Conservation (phyloP, 2,888 invertebrate species). For the Mamestra brassicae region DNA sequence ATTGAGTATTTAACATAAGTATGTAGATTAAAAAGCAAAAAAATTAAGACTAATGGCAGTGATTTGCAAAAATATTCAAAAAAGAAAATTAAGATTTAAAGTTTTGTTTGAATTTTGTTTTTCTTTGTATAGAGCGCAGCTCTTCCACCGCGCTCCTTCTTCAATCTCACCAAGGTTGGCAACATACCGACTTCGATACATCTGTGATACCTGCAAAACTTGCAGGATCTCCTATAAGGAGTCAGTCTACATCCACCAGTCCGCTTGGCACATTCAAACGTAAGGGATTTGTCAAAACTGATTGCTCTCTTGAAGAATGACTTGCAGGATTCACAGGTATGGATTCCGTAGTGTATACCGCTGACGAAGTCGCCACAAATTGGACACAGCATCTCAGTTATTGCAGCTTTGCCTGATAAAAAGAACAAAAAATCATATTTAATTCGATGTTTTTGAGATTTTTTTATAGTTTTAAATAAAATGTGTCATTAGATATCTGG, state of each 20-base stretch:
- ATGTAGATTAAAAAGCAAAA: too few relatives aligned
- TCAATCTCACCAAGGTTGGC: constrained; percentile 60
- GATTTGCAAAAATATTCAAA: constrained; percentile 3
- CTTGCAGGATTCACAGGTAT: constrained; percentile 78
- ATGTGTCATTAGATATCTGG: not conserved
- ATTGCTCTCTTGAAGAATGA: constrained; percentile 76
- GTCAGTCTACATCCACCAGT: constrained; percentile 55
- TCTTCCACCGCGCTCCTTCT: constrained; percentile 55
- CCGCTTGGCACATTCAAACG: constrained; percentile 53
- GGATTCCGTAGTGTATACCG: constrained; percentile 76
- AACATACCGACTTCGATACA: constrained; percentile 75
- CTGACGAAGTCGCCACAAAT: constrained; percentile 72
- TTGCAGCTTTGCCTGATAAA: constrained; percentile 1
- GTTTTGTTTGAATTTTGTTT: not conserved
- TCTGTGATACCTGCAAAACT: constrained; percentile 72
- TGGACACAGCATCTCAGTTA: constrained; percentile 64
- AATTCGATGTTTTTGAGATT: not conserved
- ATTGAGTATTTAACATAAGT: not conserved
- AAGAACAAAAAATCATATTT: not conserved
- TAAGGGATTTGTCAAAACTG: constrained; percentile 39
- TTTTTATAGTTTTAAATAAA: not conserved
- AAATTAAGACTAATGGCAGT: constrained; percentile 26
- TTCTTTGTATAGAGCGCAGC: constrained; percentile 34
- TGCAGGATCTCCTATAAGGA: constrained; percentile 59
- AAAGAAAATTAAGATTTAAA: too few relatives aligned